phyloP scores from a whole-genome alignment of 2,113 vertebrate species.

The Shinisaurus crocodilurus region DNA sequence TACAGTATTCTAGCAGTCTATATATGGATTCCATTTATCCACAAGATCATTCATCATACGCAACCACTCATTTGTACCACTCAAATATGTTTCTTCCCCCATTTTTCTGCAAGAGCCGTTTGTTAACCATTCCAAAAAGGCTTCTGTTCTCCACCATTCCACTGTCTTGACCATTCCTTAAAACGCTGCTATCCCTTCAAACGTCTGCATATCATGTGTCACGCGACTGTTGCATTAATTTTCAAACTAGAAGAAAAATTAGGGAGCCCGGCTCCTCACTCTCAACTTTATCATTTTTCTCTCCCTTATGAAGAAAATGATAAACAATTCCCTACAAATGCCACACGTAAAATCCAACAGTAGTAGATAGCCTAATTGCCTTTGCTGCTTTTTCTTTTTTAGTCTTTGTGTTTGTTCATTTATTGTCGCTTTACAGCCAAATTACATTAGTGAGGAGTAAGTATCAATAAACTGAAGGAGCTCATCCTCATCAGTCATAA shows the following conservation, averaged over 20 bases:
- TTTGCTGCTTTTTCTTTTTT: not conserved
- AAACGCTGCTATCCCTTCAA: not conserved
- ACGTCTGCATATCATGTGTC: not conserved
- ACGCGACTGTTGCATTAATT: not conserved
- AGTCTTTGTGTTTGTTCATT: not conserved
- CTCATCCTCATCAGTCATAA: not conserved
- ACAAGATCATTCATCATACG: not conserved
- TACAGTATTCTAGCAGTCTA: not conserved
- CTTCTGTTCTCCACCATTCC: not conserved
- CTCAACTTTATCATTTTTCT: not conserved
- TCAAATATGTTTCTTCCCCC: not conserved
- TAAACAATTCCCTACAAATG: constrained; percentile 2
- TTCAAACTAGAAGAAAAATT: not conserved
- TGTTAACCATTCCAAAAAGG: not conserved
- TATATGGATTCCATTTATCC: not conserved
- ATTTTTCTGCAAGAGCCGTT: not conserved
- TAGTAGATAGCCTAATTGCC: not conserved
- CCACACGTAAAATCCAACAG: not conserved
- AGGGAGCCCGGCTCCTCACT: rapidly evolving
- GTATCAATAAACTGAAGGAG: not conserved
- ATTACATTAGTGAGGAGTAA: constrained; percentile 29
- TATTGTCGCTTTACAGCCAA: constrained; percentile 27
- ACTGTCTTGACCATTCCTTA: not conserved
- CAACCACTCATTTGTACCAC: not conserved
- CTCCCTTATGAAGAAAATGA: not conserved